A percentile compares a stretch with the other conserved stretches of the same genome.
Conservation (phyloP, 2,113 vertebrate species). For the Sylvietta virens region DNA sequence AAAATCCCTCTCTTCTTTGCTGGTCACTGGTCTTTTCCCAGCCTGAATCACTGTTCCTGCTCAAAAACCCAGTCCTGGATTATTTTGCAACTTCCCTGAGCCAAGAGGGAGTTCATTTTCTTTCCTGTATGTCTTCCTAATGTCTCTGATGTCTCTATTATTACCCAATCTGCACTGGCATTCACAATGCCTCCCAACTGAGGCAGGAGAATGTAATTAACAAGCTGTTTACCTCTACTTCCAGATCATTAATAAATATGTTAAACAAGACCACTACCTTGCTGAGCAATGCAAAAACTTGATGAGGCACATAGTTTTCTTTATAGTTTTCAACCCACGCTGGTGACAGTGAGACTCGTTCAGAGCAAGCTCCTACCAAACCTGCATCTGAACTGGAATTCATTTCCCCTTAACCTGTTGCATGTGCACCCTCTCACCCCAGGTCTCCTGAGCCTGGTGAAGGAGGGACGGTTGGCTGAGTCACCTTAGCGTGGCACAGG, state of each 20-base stretch:
- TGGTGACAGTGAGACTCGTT: neutral
- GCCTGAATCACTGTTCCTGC: neutral
- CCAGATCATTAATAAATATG: conserved; percentile 49
- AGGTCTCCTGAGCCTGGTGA: neutral
- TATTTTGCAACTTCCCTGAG: neutral
- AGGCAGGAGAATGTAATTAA: conserved; percentile 52
- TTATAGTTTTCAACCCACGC: neutral
- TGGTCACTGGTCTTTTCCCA: neutral
- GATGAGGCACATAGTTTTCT: neutral
- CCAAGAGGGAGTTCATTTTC: conserved; percentile 3
- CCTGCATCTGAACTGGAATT: neutral
- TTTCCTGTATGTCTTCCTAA: conserved; percentile 10
- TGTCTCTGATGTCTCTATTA: conserved; percentile 32
- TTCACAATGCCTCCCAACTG: conserved; percentile 22
- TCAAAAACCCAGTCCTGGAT: neutral
- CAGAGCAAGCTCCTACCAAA: neutral
- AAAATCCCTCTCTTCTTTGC: neutral
- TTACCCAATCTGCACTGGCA: conserved; percentile 24
- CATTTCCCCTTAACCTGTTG: neutral
- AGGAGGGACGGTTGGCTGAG: neutral
- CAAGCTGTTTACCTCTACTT: conserved; percentile 58
- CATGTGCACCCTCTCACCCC: neutral
- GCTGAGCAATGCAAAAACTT: neutral
- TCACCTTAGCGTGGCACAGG: neutral
- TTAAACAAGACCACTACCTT: conserved; percentile 18